Percentiles rank a stretch among this genome's conserved stretches.
These are phyloP conservation scores for Cyrtonyx montezumae DNA, from an alignment of 2,113 vertebrate species.

Conservation along the genomic window DNA sequence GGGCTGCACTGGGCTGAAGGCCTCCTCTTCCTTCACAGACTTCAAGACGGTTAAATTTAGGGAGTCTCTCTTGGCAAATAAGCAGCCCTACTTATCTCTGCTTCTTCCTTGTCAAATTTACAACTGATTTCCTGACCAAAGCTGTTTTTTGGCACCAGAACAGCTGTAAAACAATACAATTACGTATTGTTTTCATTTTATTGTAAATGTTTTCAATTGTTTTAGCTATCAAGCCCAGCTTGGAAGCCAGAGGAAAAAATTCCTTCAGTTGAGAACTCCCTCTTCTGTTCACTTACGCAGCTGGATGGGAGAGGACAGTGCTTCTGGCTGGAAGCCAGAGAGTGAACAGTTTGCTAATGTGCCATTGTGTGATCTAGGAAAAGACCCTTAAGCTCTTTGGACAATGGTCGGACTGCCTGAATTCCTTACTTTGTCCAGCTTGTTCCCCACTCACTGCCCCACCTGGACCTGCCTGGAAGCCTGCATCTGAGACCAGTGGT, in stretches of 20 bases:
- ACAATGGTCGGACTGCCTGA: neutral
- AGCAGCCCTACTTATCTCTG: constrained; percentile 29
- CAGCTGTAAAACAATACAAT: constrained; percentile 38
- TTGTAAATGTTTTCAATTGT: constrained; percentile 42
- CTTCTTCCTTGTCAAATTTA: constrained; percentile 40
- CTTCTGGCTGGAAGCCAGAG: neutral
- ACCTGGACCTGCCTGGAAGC: neutral
- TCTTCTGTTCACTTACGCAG: neutral
- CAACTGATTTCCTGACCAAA: constrained; percentile 38
- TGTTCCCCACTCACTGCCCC: neutral
- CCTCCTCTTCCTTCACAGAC: constrained; percentile 11
- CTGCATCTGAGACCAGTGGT: neutral
- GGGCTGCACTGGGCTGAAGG: neutral
- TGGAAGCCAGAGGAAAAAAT: neutral
- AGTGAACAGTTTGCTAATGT: neutral
- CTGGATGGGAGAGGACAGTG: neutral
- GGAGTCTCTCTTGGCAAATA: constrained; percentile 57
- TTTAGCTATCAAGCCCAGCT: neutral
- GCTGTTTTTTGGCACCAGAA: constrained; percentile 12
- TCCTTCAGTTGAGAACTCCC: neutral
- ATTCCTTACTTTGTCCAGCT: neutral
- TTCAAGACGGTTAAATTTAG: constrained; percentile 46
- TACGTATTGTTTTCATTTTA: constrained; percentile 49
- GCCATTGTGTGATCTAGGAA: constrained; percentile 38
- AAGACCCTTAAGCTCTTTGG: constrained; percentile 64